These are phyloP conservation scores for Dioctria rufipes DNA, from an alignment of 2,888 invertebrate genomes.

Conservation along the genomic window DNA sequence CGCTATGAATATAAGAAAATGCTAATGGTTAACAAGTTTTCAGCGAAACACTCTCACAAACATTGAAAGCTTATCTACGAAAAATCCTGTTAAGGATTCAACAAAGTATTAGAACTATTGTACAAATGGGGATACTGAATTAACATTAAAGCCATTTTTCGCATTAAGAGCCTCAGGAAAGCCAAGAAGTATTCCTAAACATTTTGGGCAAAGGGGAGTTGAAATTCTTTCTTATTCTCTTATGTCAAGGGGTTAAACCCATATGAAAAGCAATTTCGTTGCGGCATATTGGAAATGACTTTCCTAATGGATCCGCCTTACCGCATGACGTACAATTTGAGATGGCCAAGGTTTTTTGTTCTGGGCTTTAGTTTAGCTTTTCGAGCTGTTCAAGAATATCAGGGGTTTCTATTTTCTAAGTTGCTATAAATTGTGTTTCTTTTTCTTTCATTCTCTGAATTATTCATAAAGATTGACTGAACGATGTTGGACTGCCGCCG, in stretches of 20 bases:
- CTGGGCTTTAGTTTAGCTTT: neutral
- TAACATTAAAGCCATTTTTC: constrained; percentile 43
- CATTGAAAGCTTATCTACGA: constrained; percentile 6
- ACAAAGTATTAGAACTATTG: neutral
- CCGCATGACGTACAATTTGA: neutral
- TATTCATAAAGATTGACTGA: constrained; percentile 12
- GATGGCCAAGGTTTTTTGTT: constrained; percentile 19
- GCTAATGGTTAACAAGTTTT: neutral
- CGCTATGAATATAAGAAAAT: neutral
- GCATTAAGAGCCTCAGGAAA: constrained; percentile 27
- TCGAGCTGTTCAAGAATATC: neutral
- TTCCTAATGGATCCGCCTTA: constrained; percentile 33
- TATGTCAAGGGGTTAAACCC: constrained; percentile 40
- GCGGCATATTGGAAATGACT: constrained; percentile 49
- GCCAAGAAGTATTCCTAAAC: neutral
- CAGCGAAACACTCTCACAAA: neutral
- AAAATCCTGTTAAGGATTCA: neutral
- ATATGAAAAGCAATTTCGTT: constrained; percentile 51
- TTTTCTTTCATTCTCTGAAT: constrained; percentile 4
- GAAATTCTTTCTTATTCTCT: constrained; percentile 23
- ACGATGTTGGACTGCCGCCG: neutral
- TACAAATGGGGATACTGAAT: constrained; percentile 20
- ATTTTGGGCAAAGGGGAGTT: constrained; percentile 16
- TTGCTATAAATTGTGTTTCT: constrained; percentile 16
- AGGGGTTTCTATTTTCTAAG: neutral